phyloP scores from a whole-genome alignment of 1,140 invertebrate genomes.

The Plectus sambesii region DNA sequence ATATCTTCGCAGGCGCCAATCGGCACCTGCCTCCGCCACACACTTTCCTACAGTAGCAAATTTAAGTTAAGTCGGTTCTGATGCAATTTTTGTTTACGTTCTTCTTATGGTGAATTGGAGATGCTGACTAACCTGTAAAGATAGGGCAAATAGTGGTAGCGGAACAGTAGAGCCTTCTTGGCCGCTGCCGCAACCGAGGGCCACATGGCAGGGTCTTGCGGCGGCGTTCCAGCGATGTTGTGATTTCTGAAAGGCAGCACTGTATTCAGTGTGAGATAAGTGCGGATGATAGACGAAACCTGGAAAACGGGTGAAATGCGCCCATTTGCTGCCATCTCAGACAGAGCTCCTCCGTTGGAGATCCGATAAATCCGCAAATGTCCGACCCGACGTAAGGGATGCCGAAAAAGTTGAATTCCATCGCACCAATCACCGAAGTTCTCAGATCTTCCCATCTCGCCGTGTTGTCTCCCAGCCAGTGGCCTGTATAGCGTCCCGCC shows the following conservation, averaged over 20 bases:
- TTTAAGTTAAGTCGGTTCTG: no score
- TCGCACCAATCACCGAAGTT: slow-evolving; percentile 46
- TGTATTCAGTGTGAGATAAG: slow-evolving; percentile 20
- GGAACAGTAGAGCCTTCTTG: slow-evolving; percentile 18
- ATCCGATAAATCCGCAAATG: slow-evolving; percentile 45
- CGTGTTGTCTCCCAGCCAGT: slow-evolving; percentile 73
- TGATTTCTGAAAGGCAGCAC: slow-evolving; percentile 20
- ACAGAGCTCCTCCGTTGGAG: slow-evolving; percentile 27
- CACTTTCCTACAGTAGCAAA: no score
- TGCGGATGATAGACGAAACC: slow-evolving; percentile 6
- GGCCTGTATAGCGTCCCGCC: slow-evolving; percentile 66
- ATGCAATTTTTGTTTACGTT: no score
- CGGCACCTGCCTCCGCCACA: no score
- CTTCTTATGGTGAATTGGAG: no score
- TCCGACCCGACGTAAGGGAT: slow-evolving; percentile 49
- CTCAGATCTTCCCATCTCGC: slow-evolving; percentile 50
- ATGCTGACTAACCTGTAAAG: slow-evolving; percentile 18
- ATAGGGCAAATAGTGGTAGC: slow-evolving; percentile 26
- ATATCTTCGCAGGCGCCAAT: no score
- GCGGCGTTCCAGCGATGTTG: slow-evolving; percentile 12
- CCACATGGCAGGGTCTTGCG: slow-evolving; percentile 43
- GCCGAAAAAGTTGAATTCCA: slow-evolving; percentile 67
- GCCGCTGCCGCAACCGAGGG: slow-evolving; percentile 37
- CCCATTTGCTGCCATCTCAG: slow-evolving; percentile 37
- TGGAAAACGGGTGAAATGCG: slow-evolving; percentile 52